Conservation (phyloP, 2,888 invertebrate genomes). For the Caenorhabditis imperialis region DNA sequence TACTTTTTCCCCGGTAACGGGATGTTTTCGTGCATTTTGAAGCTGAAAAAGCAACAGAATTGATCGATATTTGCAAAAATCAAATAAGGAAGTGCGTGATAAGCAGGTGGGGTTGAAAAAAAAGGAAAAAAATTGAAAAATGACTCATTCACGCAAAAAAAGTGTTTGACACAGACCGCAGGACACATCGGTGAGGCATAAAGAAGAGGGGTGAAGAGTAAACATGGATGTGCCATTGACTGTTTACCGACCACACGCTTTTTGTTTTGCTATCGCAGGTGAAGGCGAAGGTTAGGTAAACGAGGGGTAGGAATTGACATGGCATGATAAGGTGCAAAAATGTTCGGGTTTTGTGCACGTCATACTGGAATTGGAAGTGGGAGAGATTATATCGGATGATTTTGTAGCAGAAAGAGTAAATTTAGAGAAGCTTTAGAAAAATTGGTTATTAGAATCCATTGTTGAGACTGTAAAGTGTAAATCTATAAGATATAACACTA, state of each 20-base stretch:
- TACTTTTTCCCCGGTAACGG: conserved; percentile 57
- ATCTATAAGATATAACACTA: too few species aligned
- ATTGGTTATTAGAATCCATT: too few species aligned
- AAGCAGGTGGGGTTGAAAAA: conserved; percentile 14
- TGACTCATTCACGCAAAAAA: conserved; percentile 33
- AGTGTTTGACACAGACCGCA: conserved; percentile 35
- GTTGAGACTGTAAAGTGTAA: too few species aligned
- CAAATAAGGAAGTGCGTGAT: neutral
- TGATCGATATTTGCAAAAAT: neutral
- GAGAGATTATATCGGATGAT: too few species aligned
- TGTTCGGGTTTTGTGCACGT: too few species aligned
- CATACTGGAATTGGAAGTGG: too few species aligned
- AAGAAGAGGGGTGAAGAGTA: conserved; percentile 18
- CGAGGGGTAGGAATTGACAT: neutral
- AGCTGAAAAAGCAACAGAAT: conserved; percentile 6
- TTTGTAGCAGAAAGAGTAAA: too few species aligned
- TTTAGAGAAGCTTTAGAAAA: too few species aligned
- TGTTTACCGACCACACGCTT: conserved; percentile 38
- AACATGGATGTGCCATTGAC: conserved; percentile 25
- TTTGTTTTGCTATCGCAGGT: conserved; percentile 43
- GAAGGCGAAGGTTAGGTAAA: conserved; percentile 1
- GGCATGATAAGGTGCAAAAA: too few species aligned
- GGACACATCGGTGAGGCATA: conserved; percentile 35
- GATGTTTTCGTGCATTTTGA: conserved; percentile 34
- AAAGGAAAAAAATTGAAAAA: conserved; percentile 21